Conservation (phyloP, 2,888 invertebrate genomes). For the Eulithis prunata region DNA sequence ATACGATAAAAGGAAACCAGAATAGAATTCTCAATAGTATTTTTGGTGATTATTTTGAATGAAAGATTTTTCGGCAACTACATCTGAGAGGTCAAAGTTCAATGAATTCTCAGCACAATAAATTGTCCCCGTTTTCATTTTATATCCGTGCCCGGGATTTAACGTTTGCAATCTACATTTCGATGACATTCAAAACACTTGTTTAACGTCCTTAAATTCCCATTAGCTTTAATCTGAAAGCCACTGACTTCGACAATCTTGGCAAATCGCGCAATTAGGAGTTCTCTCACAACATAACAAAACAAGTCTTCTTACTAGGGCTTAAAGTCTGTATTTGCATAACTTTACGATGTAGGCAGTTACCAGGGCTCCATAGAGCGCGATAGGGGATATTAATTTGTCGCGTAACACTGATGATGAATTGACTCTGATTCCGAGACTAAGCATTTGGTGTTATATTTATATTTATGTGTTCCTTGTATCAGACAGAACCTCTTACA, state of each 20-base stretch:
- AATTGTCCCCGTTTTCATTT: conserved; percentile 10
- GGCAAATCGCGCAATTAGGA: conserved; percentile 51
- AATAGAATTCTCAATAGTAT: too few species aligned
- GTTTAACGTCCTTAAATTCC: conserved; percentile 35
- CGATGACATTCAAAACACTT: conserved; percentile 31
- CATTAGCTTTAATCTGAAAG: conserved; percentile 33
- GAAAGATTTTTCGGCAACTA: neutral
- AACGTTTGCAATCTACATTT: conserved; percentile 20
- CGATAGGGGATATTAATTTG: conserved; percentile 40
- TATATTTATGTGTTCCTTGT: conserved; percentile 21
- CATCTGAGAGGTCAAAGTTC: neutral
- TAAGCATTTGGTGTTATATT: conserved; percentile 18
- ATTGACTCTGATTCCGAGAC: conserved; percentile 32
- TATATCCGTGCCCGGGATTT: conserved; percentile 6
- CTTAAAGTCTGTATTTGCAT: conserved; percentile 26
- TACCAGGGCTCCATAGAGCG: conserved; percentile 36
- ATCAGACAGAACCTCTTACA: neutral
- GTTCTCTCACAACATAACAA: conserved; percentile 44
- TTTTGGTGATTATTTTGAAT: too few species aligned
- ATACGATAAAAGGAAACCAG: too few species aligned
- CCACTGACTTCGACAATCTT: conserved; percentile 45
- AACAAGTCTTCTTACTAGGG: conserved; percentile 32
- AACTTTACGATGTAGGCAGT: conserved; percentile 17
- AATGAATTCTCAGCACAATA: conserved; percentile 7
- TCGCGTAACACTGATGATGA: conserved; percentile 38